Percentiles rank a stretch among this genome's conserved stretches.
Conservation (phyloP, 2,797 vertebrate species). For the Danio kyathit region DNA sequence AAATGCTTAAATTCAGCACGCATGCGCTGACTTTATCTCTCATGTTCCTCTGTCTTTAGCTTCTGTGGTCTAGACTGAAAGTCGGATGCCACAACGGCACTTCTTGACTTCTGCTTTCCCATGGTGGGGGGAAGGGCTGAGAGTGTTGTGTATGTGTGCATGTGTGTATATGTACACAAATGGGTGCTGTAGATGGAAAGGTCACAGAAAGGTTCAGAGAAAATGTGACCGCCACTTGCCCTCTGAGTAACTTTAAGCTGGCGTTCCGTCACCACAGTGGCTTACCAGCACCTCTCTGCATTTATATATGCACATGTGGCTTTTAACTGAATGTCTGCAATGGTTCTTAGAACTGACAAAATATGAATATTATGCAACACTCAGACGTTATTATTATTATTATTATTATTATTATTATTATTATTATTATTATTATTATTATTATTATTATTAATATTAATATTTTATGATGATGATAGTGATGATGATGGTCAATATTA, state of each 20-base stretch:
- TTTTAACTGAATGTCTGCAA: slow-evolving; percentile 13
- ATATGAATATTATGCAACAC: neutral
- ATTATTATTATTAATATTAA: no score
- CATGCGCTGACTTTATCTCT: slow-evolving; percentile 26
- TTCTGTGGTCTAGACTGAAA: slow-evolving; percentile 64
- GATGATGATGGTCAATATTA: no score
- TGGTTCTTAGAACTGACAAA: slow-evolving; percentile 16
- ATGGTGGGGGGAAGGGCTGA: slow-evolving; percentile 51
- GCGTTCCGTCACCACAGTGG: slow-evolving; percentile 25
- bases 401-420: neutral
- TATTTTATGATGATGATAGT: no score
- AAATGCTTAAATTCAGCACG: neutral
- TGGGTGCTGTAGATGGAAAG: slow-evolving; percentile 40
- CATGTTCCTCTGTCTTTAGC: slow-evolving; percentile 37
- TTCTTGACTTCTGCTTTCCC: slow-evolving; percentile 64
- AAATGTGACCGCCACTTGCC: slow-evolving; percentile 44
- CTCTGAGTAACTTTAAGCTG: slow-evolving; percentile 52
- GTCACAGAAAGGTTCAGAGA: slow-evolving; percentile 48
- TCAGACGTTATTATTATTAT: neutral
- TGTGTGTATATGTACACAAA: slow-evolving; percentile 43
- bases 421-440: neutral
- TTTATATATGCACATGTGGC: slow-evolving; percentile 20
- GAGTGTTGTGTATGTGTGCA: slow-evolving; percentile 34
- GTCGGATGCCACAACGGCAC: slow-evolving; percentile 58
- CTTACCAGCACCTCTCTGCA: slow-evolving; percentile 25